These are phyloP conservation scores for Orbicella faveolata DNA, from an alignment of 64 coral and sea anemone species.

Conservation along the genomic window DNA sequence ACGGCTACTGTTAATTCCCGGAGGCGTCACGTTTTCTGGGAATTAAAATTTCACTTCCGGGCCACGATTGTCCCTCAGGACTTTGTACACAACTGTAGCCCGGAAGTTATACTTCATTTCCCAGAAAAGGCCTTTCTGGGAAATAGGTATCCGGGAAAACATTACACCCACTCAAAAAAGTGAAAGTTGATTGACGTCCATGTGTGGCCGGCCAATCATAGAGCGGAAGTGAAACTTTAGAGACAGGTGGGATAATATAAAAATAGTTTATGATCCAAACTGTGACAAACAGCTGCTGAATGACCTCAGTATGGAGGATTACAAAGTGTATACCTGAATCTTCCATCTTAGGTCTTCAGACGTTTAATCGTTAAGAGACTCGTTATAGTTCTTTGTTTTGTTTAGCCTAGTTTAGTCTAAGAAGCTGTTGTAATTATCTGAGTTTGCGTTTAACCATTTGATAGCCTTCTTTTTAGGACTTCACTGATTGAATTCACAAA, in stretches of 20 bases:
- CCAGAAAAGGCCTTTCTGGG: no score
- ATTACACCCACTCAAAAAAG: background rate
- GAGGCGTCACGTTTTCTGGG: no score
- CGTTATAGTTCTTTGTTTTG: background rate
- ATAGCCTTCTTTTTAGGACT: background rate
- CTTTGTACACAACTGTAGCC: background rate
- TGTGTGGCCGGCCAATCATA: background rate
- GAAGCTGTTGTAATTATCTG: background rate
- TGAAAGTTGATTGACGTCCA: background rate
- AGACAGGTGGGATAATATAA: background rate
- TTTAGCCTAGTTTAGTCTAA: background rate
- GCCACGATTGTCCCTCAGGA: background rate
- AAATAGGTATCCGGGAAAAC: background rate
- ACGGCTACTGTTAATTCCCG: no score
- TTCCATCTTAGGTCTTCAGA: background rate
- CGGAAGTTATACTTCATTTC: constrained; percentile 1
- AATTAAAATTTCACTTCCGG: background rate
- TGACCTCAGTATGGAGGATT: constrained; percentile 29
- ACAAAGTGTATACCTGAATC: constrained; percentile 64
- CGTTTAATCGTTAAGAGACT: background rate
- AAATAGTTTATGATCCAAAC: background rate
- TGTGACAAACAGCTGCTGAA: constrained; percentile 10
- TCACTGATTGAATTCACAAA: background rate
- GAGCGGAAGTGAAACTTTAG: background rate
- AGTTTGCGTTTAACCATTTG: constrained; percentile 12